phyloP scores from a whole-genome alignment of 2,113 vertebrate species.

The Mesitornis unicolor region DNA sequence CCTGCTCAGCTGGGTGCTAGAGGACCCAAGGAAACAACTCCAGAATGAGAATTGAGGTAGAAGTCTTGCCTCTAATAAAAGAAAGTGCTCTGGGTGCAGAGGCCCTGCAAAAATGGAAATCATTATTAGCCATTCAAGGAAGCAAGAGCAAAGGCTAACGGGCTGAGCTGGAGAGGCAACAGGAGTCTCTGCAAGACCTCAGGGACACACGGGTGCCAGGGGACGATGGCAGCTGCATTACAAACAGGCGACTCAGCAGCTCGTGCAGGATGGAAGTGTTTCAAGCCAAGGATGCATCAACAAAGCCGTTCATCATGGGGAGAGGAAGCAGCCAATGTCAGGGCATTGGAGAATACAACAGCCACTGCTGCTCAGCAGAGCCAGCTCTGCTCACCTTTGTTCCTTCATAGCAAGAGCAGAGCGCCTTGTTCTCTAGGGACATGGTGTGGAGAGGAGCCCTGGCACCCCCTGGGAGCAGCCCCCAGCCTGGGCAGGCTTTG shows the following conservation, averaged over 20 bases:
- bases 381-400: rapidly evolving
- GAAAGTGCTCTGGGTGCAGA: background rate
- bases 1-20: too few relatives aligned
- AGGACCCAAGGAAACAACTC: background rate
- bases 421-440: background rate
- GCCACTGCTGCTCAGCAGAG: background rate
- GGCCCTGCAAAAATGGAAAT: background rate
- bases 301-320: background rate
- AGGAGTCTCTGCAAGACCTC: background rate
- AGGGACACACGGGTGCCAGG: background rate
- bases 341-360: background rate
- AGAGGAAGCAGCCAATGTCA: background rate
- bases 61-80: background rate
- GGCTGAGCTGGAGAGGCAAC: background rate
- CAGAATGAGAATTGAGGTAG: background rate
- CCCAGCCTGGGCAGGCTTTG: background rate
- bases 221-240: background rate
- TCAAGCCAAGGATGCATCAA: background rate
- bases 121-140: too few relatives aligned
- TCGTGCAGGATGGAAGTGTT: background rate
- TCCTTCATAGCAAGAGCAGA: background rate
- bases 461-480: background rate
- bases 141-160: background rate
- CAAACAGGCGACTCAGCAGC: background rate
- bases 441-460: background rate